A percentile compares a stretch with the other conserved stretches of the same genome.
phyloP scores from a whole-genome alignment of 2,113 vertebrate genomes.

The Numenius arquata region DNA sequence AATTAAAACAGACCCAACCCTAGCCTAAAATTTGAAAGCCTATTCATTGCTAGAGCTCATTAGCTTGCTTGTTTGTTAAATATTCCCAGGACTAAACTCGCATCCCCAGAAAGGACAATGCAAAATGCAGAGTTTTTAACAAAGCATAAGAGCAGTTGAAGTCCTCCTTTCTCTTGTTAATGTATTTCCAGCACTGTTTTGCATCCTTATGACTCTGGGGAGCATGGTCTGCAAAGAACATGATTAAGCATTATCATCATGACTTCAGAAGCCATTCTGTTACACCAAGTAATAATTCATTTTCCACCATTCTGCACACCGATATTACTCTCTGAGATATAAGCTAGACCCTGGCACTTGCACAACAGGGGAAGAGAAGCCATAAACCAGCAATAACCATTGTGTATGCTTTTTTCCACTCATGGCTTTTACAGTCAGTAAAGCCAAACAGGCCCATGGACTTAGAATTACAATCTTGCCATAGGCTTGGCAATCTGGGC shows the following conservation, averaged over 20 bases:
- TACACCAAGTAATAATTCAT: background rate
- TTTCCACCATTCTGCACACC: constrained; percentile 4
- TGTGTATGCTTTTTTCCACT: background rate
- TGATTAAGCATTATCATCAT: constrained; percentile 27
- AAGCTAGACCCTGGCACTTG: background rate
- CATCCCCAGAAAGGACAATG: background rate
- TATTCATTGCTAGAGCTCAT: background rate
- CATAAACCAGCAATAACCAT: background rate
- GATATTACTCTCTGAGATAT: background rate
- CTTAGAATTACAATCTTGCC: background rate
- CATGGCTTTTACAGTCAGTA: background rate
- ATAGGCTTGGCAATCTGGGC: background rate
- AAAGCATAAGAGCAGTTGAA: background rate
- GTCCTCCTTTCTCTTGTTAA: constrained; percentile 5
- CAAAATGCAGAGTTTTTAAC: constrained; percentile 10
- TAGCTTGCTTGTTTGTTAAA: constrained; percentile 3
- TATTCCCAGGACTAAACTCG: background rate
- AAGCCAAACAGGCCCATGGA: background rate
- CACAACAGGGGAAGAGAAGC: background rate
- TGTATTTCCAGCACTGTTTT: constrained; percentile 18
- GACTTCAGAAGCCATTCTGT: constrained; percentile 22
- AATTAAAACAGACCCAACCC: background rate
- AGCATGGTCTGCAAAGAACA: background rate
- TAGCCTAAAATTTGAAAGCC: background rate
- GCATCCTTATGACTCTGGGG: constrained; percentile 49